Conservation (phyloP, 2,113 vertebrate species). For the Poecile atricapillus region DNA sequence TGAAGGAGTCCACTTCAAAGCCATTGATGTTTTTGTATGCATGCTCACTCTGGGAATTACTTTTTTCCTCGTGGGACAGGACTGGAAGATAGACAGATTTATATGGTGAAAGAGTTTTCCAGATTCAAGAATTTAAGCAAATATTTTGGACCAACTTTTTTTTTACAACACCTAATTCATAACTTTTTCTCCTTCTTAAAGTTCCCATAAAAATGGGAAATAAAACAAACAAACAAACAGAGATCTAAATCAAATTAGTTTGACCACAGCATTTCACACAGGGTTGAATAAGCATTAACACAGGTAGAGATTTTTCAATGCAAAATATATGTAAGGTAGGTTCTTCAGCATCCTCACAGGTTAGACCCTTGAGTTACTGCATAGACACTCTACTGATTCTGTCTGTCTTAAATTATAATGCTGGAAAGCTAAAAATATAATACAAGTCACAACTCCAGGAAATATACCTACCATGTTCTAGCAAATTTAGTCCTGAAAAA, state of each 20-base stretch:
- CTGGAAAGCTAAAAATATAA: neutral
- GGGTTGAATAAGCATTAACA: neutral
- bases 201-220: neutral
- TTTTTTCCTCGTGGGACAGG: neutral
- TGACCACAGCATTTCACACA: neutral
- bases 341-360: neutral
- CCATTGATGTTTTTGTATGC: neutral
- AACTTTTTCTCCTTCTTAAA: neutral
- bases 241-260: neutral
- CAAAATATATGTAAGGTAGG: neutral
- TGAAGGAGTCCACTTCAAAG: neutral
- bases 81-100: neutral
- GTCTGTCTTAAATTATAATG: neutral
- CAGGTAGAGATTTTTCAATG: neutral
- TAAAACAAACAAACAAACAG: neutral
- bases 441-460: neutral
- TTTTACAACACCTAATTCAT: accelerated
- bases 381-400: neutral
- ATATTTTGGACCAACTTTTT: neutral
- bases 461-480: neutral
- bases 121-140: neutral
- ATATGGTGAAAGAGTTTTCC: neutral
- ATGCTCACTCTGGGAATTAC: neutral
- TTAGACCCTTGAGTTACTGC: neutral
- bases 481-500: neutral